Evolutionary conservation across 2,113 vertebrate species (phyloP).

Genomic region (Pterocles gutturalis): DNA sequence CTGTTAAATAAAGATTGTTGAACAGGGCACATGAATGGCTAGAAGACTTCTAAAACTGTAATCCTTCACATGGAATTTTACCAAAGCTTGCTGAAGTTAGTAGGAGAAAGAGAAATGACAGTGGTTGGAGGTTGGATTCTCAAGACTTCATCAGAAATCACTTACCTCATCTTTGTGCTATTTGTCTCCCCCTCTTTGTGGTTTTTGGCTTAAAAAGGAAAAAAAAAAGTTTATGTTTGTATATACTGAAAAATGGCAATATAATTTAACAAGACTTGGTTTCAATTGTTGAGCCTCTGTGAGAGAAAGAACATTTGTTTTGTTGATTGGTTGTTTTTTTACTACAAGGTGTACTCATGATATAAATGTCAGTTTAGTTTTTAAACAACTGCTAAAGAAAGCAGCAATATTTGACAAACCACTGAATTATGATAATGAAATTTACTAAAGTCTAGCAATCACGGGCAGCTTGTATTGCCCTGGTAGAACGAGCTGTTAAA

Average conservation of each 20-base stretch:
- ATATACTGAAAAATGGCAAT: background rate
- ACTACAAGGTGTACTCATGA: background rate
- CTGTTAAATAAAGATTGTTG: conserved; percentile 26
- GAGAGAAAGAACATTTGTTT: background rate
- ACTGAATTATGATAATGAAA: background rate
- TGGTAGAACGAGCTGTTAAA: background rate
- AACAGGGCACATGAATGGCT: background rate
- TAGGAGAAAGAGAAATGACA: background rate
- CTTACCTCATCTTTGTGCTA: background rate
- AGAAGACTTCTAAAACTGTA: background rate
- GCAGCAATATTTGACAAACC: background rate
- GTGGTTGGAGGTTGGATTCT: background rate
- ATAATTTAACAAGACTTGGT: background rate
- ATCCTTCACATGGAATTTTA: background rate
- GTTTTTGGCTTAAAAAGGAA: background rate
- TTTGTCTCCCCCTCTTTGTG: background rate
- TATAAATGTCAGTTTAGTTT: background rate
- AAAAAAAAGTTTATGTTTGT: background rate
- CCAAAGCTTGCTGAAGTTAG: background rate
- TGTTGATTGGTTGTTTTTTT: background rate
- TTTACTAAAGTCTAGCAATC: background rate
- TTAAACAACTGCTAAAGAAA: background rate
- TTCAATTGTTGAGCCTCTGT: background rate
- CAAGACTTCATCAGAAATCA: background rate
- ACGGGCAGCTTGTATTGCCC: accelerated